Evolutionary conservation across 2,888 invertebrate genomes (phyloP), one percentile per base, ranked within the genome.

Genomic region (Abrostola triplasia): DNA sequence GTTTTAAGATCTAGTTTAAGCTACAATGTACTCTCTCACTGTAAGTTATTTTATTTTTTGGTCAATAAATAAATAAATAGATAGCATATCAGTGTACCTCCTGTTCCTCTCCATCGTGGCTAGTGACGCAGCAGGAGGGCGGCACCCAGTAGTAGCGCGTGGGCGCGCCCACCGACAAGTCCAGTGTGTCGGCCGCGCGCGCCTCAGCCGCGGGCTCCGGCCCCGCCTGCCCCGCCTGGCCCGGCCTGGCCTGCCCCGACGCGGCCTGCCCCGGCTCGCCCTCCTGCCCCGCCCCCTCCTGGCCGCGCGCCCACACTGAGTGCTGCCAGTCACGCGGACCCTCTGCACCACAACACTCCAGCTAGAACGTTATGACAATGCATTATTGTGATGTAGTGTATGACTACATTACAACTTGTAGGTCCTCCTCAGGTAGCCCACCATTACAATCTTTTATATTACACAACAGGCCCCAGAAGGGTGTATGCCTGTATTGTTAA

Each of bases 331-430:
- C 99, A 91, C 98, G 97, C 73, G 97, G 97, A n/a, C 97, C 97
- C 86, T 97, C 97, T 76, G 98, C 98, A 57, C 99, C 99, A 93
- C 99, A 99, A 89, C 99, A 99, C 89, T 97, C 97, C 89, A 98
- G 92, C 97, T 97, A 92, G 9, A 6, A 11, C 35, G 11, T 24
- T 8, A 35, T 36, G n/a, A 35, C 36, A n/a, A 36, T 38, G 36
- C n/a, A 42, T 9, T 6, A 5, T 1, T 24, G 24, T 24, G 24
- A 24, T 24, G 24, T 2, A 44, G 0, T 7, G 8, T 4, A 42
- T 12, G 10, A 42, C 12, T 6, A 12, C 5, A 42, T 7, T 5
- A 42, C 7, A 6, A 42, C 12, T 44, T 13, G 8, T 12, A 8
- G 13, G 7, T 44, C 8, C 9, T n/a, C n/a, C n/a, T n/a, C n/a